These are phyloP conservation scores for Cephalopachus bancanus DNA, from an alignment of 2,797 vertebrate species.

Conservation along the genomic window DNA sequence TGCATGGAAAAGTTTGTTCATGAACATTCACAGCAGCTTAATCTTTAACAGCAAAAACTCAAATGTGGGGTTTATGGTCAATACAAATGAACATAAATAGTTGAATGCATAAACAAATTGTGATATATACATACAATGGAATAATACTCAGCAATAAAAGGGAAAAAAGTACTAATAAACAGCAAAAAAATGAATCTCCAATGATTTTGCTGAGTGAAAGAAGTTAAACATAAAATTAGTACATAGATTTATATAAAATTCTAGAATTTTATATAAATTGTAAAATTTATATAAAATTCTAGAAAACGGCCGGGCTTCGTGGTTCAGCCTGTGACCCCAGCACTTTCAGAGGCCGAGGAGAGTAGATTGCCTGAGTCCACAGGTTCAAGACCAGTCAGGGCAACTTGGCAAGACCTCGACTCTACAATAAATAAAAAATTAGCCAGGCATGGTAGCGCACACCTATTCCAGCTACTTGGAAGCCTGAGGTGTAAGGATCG, in stretches of 20 bases:
- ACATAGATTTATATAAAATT: not conserved
- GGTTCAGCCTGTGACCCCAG: too few relatives aligned
- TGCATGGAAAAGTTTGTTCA: not conserved
- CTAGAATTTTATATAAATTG: too few relatives aligned
- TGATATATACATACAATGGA: not conserved
- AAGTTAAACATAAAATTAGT: conserved; percentile 20
- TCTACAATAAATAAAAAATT: too few relatives aligned
- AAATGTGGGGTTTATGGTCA: not conserved
- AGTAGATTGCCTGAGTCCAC: too few relatives aligned
- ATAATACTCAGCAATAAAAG: not conserved
- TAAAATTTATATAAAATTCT: too few relatives aligned
- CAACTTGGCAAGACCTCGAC: too few relatives aligned
- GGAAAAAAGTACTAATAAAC: not conserved
- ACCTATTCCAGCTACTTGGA: too few relatives aligned
- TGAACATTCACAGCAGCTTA: not conserved
- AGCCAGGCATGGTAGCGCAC: too few relatives aligned
- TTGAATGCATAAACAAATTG: conserved; percentile 36
- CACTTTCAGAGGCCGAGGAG: too few relatives aligned
- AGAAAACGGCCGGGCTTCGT: too few relatives aligned
- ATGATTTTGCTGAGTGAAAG: conserved; percentile 6
- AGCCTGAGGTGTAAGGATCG: too few relatives aligned
- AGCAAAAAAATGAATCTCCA: not conserved
- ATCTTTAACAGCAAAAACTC: not conserved
- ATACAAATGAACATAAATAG: not conserved
- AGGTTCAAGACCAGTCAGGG: too few relatives aligned